Evolutionary conservation across 2,888 invertebrate species (phyloP).

Genomic region (Yponomeuta evonymella): DNA sequence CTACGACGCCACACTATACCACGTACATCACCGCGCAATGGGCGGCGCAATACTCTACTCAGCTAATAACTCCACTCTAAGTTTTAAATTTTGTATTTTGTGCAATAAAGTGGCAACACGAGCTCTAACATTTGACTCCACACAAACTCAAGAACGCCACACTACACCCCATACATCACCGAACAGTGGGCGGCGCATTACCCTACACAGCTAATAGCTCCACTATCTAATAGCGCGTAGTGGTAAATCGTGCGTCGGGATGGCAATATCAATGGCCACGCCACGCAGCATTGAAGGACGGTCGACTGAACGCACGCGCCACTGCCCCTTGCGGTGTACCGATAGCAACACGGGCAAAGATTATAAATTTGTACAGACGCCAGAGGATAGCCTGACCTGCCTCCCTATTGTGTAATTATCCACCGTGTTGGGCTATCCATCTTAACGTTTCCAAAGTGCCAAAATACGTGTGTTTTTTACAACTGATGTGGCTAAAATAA

Average conservation of each 20-base stretch:
- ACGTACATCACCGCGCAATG: too few species aligned
- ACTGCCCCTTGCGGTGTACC: conserved; percentile 19
- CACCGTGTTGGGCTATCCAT: too few species aligned
- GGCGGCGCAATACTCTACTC: too few species aligned
- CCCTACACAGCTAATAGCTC: conserved; percentile 1
- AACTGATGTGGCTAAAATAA: too few species aligned
- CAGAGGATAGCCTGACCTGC: neutral
- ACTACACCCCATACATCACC: conserved; percentile 33
- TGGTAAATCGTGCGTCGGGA: conserved; percentile 68
- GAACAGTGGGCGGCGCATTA: conserved; percentile 44
- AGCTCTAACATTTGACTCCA: too few species aligned
- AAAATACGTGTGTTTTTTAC: too few species aligned
- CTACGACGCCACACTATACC: too few species aligned
- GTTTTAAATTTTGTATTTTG: too few species aligned
- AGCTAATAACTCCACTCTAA: too few species aligned
- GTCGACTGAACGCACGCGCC: conserved; percentile 54
- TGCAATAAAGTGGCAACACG: too few species aligned
- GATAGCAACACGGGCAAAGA: conserved; percentile 12
- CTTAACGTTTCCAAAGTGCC: too few species aligned
- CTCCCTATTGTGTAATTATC: neutral
- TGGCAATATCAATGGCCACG: conserved; percentile 60
- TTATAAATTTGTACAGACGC: conserved; percentile 6
- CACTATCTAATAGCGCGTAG: conserved; percentile 58
- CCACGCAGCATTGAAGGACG: conserved; percentile 54
- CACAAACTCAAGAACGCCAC: neutral